phyloP scores from a whole-genome alignment of 2,888 invertebrate genomes.

The Polyommatus iphigenia region DNA sequence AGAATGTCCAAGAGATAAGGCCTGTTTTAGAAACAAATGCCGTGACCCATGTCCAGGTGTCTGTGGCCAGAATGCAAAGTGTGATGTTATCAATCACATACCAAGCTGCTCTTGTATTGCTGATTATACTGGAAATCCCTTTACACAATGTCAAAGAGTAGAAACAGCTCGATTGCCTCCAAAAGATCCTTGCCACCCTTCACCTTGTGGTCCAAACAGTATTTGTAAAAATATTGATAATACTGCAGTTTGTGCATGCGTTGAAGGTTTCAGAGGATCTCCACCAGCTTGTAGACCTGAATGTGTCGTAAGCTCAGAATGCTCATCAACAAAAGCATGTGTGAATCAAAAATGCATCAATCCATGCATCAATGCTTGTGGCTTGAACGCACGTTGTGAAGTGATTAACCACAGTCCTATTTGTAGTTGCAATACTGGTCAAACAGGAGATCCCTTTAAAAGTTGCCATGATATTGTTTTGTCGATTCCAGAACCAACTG shows the following conservation, averaged over 20 bases:
- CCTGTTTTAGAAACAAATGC: conserved; percentile 87
- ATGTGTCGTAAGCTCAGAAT: conserved; percentile 91
- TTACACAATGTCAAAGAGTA: conserved; percentile 73
- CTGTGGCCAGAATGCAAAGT: conserved; percentile 87
- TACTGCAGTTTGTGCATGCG: conserved; percentile 89
- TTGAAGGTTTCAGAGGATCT: conserved; percentile 86
- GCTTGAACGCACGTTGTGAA: conserved; percentile 87
- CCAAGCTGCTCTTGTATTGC: conserved; percentile 85
- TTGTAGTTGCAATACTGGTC: conserved; percentile 88
- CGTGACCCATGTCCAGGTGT: conserved; percentile 87
- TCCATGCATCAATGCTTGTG: conserved; percentile 91
- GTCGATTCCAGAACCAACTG: conserved; percentile 60
- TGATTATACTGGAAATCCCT: conserved; percentile 87
- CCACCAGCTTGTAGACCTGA: conserved; percentile 91
- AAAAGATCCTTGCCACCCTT: conserved; percentile 87
- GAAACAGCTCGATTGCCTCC: conserved; percentile 52
- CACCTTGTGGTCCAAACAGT: conserved; percentile 89
- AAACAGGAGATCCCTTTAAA: conserved; percentile 90
- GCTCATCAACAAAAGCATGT: conserved; percentile 89
- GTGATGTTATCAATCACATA: conserved; percentile 87
- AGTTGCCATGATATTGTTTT: conserved; percentile 82
- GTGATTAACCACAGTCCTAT: conserved; percentile 93
- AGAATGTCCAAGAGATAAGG: conserved; percentile 85
- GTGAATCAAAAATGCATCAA: conserved; percentile 90
- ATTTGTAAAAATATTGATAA: conserved; percentile 88